phyloP scores from a whole-genome alignment of 1,140 invertebrate genomes.

The Bombus picipes region DNA sequence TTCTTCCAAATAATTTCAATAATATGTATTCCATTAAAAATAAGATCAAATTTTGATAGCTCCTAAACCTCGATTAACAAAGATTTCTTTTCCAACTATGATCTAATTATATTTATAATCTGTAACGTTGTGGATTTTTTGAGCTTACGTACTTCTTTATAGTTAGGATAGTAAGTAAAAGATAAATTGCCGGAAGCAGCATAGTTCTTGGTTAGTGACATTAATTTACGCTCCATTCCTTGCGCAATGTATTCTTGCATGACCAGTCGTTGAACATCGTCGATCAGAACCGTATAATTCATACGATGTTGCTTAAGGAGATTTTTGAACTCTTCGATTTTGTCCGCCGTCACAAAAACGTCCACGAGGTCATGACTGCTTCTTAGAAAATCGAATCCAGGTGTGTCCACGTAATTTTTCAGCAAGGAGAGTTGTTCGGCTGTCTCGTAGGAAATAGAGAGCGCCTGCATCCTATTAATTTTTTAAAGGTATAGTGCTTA shows the following conservation, averaged over 20 bases:
- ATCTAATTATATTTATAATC: too few species aligned
- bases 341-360: slow-evolving; percentile 43
- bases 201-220: too few species aligned
- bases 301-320: slow-evolving; percentile 23
- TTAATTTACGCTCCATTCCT: neutral
- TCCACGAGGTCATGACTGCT: neutral
- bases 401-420: neutral
- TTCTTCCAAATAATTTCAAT: neutral
- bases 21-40: too few species aligned
- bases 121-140: neutral
- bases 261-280: slow-evolving; percentile 37
- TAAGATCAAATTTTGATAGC: too few species aligned
- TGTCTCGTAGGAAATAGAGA: slow-evolving; percentile 36
- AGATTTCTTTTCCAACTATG: neutral
- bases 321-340: slow-evolving; percentile 41
- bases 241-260: slow-evolving; percentile 30
- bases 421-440: slow-evolving; percentile 32
- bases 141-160: slow-evolving; percentile 37
- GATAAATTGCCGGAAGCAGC: neutral
- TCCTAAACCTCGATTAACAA: too few species aligned
- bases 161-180: slow-evolving; percentile 46
- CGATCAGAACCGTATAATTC: slow-evolving; percentile 39
- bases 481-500: neutral
- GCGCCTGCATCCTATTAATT: slow-evolving; percentile 55
- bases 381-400: slow-evolving; percentile 54